A percentile compares a stretch with the other conserved stretches of the same genome.
Evolutionary conservation across 2,888 invertebrate species (phyloP).

Genomic region (Troides helena): DNA sequence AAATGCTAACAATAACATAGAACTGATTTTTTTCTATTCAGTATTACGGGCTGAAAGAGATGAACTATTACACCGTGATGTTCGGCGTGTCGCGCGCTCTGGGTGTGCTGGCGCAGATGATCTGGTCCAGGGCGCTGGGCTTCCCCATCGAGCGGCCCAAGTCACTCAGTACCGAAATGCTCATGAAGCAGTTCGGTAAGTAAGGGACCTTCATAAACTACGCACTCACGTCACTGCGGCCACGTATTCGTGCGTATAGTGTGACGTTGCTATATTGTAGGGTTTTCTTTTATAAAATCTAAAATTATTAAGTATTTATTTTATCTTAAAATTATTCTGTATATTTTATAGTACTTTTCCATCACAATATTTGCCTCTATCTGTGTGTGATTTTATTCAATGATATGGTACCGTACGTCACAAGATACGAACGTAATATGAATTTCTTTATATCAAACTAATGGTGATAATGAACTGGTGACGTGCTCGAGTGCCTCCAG

Average conservation of each 20-base stretch:
- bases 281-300: background rate
- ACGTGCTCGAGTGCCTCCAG: conserved; percentile 4
- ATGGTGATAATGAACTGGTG: background rate
- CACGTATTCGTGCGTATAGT: background rate
- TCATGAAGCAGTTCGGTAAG: conserved; percentile 71
- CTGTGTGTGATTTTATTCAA: background rate
- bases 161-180: conserved; percentile 87
- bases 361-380: no score
- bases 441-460: background rate
- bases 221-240: background rate
- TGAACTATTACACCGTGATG: conserved; percentile 96
- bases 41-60: conserved; percentile 95
- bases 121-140: conserved; percentile 93
- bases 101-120: conserved; percentile 89
- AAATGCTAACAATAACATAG: background rate
- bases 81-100: conserved; percentile 95
- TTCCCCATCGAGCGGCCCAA: conserved; percentile 93
- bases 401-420: background rate
- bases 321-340: background rate
- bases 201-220: conserved; percentile 44
- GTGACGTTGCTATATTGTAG: background rate
- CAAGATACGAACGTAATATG: background rate
- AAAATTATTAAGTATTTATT: background rate
- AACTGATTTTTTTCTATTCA: conserved; percentile 48
- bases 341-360: no score